These are phyloP conservation scores for Phalacrocorax pelagicus DNA, from an alignment of 2,113 vertebrate species.

Conservation along the genomic window DNA sequence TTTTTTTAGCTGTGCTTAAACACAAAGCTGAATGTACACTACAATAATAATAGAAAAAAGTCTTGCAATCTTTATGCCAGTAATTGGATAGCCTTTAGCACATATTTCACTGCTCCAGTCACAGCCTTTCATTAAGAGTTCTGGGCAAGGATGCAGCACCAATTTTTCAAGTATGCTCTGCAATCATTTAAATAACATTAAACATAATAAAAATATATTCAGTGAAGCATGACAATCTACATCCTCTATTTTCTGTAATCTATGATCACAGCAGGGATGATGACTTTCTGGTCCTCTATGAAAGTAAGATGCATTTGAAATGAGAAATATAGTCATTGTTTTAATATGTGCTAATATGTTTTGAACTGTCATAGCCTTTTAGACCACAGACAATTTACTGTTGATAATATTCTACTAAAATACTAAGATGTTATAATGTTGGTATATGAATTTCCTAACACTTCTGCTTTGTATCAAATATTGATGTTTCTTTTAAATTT, in stretches of 20 bases:
- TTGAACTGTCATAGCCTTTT: background rate
- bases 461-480: background rate
- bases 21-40: background rate
- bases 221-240: constrained; percentile 13
- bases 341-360: constrained; percentile 1
- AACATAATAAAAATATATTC: constrained; percentile 50
- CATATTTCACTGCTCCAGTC: background rate
- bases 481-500: background rate
- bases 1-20: background rate
- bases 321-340: constrained; percentile 11
- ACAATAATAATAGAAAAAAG: background rate
- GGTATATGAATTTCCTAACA: background rate
- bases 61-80: background rate
- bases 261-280: constrained; percentile 39
- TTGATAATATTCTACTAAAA: background rate
- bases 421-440: background rate
- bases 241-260: constrained; percentile 50
- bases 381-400: background rate
- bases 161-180: constrained; percentile 14
- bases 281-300: constrained; percentile 14
- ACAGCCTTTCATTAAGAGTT: background rate
- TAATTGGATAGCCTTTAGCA: background rate
- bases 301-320: constrained; percentile 48
- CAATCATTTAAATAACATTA: constrained; percentile 43
- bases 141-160: background rate